Evolutionary conservation across 2,888 invertebrate species (phyloP).

Genomic region (Rugalucina vietnamica): DNA sequence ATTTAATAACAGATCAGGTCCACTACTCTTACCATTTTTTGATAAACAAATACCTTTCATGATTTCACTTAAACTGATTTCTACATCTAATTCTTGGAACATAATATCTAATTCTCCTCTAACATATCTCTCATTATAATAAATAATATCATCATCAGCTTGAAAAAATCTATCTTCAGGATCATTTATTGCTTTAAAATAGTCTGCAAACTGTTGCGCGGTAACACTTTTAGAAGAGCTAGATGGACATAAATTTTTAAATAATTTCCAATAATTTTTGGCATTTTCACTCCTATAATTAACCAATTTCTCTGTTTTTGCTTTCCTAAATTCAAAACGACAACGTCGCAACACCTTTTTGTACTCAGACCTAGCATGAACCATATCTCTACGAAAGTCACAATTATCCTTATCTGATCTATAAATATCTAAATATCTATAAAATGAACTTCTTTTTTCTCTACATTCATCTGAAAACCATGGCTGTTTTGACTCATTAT

Average conservation of each 20-base stretch:
- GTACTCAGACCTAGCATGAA: background rate
- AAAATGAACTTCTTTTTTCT: background rate
- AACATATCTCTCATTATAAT: background rate
- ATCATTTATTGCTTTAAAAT: background rate
- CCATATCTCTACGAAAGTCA: background rate
- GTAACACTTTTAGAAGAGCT: background rate
- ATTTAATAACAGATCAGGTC: slow-evolving; percentile 15
- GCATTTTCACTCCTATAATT: background rate
- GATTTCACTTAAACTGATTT: background rate
- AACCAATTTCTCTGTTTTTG: background rate
- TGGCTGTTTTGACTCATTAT: background rate
- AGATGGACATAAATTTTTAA: background rate
- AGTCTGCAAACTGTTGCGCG: background rate
- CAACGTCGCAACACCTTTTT: background rate
- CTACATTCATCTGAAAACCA: background rate
- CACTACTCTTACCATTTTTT: slow-evolving; percentile 1
- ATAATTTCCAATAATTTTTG: slow-evolving; percentile 1
- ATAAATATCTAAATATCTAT: background rate
- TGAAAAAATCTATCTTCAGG: background rate
- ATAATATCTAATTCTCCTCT: background rate
- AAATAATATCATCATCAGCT: background rate
- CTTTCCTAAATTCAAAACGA: background rate
- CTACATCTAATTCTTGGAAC: background rate
- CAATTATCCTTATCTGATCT: background rate
- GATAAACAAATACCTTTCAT: background rate